Percentiles rank a stretch among this genome's conserved stretches.
Conservation (phyloP, 2,113 vertebrate genomes). For the Rhagologus leucostigma region DNA sequence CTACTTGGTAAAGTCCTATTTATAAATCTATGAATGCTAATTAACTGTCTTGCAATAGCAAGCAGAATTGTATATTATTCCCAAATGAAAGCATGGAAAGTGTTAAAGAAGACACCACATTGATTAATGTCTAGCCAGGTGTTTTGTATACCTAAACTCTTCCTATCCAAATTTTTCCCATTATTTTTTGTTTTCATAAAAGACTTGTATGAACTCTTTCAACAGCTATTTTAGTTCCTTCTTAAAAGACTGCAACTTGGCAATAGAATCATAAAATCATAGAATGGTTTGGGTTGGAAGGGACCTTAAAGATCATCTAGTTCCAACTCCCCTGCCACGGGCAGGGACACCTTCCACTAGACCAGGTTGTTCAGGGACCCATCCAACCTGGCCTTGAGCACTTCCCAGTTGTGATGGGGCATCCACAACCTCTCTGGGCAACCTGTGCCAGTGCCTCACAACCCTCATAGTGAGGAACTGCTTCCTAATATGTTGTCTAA, state of each 20-base stretch:
- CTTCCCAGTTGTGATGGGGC: background rate
- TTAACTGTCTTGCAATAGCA: background rate
- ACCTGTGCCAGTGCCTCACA: background rate
- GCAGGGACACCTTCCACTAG: background rate
- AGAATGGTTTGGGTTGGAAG: background rate
- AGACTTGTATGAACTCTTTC: background rate
- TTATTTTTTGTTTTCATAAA: background rate
- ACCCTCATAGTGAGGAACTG: background rate
- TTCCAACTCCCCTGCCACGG: background rate
- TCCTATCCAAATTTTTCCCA: background rate
- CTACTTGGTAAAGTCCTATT: background rate
- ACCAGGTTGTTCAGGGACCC: background rate
- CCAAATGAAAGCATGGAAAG: background rate
- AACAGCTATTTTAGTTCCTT: background rate
- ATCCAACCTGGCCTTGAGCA: background rate
- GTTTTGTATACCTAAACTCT: background rate
- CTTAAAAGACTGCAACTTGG: background rate
- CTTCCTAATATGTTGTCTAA: background rate
- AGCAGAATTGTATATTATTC: background rate
- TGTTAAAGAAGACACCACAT: background rate
- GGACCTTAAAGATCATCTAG: background rate
- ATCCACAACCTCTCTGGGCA: background rate
- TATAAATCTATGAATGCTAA: constrained; percentile 14
- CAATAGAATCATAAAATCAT: background rate
- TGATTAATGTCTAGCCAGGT: background rate